Evolutionary conservation across 2,888 invertebrate species (phyloP).

Genomic region (Lepidonotus clava): DNA sequence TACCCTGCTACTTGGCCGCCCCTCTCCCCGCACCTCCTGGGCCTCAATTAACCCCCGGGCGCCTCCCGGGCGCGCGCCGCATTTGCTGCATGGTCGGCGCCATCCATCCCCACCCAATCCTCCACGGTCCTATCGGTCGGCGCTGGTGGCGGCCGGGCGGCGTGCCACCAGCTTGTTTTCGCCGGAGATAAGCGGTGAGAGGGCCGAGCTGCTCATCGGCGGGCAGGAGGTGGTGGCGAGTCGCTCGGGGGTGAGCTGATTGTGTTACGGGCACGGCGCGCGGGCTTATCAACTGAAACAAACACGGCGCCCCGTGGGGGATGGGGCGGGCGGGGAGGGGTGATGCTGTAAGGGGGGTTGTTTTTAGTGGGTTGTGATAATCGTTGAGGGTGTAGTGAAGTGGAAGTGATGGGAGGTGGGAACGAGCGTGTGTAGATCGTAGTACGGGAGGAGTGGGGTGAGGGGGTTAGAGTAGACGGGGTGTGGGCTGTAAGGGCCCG

Average conservation of each 20-base stretch:
- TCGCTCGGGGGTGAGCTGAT: background rate
- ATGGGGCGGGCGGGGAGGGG: background rate
- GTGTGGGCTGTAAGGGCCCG: background rate
- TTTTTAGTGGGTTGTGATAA: constrained; percentile 6
- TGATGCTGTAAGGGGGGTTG: background rate
- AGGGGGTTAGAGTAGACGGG: background rate
- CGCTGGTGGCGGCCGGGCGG: background rate
- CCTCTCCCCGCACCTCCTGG: no score
- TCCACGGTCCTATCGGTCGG: background rate
- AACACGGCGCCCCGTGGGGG: background rate
- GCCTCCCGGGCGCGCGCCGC: background rate
- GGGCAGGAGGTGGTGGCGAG: background rate
- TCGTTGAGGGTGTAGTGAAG: background rate
- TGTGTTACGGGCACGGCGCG: constrained; percentile 8
- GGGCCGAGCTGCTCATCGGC: background rate
- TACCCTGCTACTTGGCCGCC: no score
- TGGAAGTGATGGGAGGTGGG: constrained; percentile 52
- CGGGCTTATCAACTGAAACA: constrained; percentile 28
- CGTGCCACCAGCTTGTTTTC: background rate
- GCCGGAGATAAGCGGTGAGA: background rate
- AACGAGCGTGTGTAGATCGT: constrained; percentile 12
- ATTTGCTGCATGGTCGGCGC: background rate
- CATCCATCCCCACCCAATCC: background rate
- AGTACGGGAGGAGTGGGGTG: background rate
- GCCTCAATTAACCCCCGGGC: no score